Percentiles rank a stretch among this genome's conserved stretches.
phyloP scores from a whole-genome alignment of 2,113 vertebrate species.

The Aspiorhynchus laticeps region DNA sequence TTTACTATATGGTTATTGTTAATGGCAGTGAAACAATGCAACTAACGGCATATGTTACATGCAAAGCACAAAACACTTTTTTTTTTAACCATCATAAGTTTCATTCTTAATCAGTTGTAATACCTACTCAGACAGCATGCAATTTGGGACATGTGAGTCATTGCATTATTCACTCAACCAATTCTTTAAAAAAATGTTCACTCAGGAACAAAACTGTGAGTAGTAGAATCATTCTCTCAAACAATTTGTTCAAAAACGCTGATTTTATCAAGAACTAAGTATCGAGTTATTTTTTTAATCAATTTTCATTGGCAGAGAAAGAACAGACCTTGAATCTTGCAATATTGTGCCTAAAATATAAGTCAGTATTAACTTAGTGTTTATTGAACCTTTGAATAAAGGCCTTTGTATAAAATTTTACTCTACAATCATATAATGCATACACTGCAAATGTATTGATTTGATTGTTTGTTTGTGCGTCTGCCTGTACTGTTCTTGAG shows the following conservation, averaged over 20 bases:
- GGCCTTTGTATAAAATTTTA: neutral
- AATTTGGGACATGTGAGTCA: neutral
- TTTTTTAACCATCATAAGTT: no score
- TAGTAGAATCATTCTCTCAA: neutral
- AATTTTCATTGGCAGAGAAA: neutral
- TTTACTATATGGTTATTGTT: no score
- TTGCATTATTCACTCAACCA: neutral
- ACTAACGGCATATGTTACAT: neutral
- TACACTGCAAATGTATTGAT: no score
- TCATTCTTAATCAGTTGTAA: neutral
- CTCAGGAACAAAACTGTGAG: neutral
- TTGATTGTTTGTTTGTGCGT: no score
- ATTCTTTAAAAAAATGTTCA: neutral
- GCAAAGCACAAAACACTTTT: neutral
- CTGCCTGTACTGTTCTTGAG: no score
- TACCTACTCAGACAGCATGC: neutral
- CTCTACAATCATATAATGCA: neutral
- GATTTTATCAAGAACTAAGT: neutral
- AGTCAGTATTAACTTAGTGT: neutral
- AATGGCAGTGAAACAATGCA: neutral
- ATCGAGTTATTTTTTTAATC: neutral
- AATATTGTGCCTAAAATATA: neutral
- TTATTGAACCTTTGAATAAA: neutral
- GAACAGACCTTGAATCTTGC: neutral
- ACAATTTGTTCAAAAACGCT: neutral